Evolutionary conservation across 2,113 vertebrate species (phyloP).

Genomic region (Semnornis frantzii): DNA sequence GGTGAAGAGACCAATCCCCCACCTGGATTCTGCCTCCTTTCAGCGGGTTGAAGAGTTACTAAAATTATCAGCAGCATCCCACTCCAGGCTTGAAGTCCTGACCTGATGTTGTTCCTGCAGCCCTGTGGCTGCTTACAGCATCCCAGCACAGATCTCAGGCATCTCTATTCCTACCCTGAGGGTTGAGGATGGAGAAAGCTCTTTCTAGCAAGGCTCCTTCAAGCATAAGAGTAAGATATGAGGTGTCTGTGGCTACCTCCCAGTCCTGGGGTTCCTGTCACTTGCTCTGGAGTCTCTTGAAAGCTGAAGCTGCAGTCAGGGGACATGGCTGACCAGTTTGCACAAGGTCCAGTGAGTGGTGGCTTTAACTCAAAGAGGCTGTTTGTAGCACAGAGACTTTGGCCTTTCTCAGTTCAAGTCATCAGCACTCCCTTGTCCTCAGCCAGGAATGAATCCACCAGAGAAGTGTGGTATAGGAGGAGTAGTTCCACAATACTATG

Average conservation of each 20-base stretch:
- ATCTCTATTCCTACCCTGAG: accelerated
- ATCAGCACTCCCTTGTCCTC: not conserved
- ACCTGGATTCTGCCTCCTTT: too few relatives aligned
- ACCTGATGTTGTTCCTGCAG: accelerated
- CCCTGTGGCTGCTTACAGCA: not conserved
- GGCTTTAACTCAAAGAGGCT: not conserved
- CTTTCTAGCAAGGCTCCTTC: not conserved
- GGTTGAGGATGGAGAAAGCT: not conserved
- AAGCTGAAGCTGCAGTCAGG: not conserved
- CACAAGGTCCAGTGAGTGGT: not conserved
- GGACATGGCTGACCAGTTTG: not conserved
- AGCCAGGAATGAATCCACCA: not conserved
- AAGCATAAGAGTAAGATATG: not conserved
- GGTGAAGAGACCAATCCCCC: too few relatives aligned
- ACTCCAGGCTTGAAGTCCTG: not conserved
- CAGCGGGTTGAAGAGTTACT: too few relatives aligned
- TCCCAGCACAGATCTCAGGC: not conserved
- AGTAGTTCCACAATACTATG: not conserved
- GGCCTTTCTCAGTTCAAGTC: not conserved
- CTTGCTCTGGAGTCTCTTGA: not conserved
- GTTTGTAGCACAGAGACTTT: not conserved
- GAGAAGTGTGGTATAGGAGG: not conserved
- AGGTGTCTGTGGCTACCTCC: not conserved
- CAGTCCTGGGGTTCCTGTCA: not conserved
- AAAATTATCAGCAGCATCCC: not conserved